These are phyloP conservation scores for Dynastes tityus DNA, from an alignment of 2,888 invertebrate genomes.

Conservation along the genomic window DNA sequence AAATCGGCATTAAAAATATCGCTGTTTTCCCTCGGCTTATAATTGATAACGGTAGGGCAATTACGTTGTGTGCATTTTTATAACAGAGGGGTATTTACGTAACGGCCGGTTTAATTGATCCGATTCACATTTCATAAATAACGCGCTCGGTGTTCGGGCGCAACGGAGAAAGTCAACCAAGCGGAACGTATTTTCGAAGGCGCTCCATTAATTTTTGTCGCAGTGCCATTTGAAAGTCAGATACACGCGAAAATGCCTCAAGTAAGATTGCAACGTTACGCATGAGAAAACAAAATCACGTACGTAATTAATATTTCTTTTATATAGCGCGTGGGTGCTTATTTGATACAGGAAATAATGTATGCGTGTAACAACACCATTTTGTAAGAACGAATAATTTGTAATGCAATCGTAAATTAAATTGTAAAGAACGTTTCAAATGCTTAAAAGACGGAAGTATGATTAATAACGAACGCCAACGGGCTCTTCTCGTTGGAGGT, in stretches of 20 bases:
- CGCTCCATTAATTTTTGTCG: slow-evolving; percentile 1
- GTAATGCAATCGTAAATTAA: too few species aligned
- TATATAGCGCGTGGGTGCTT: too few species aligned
- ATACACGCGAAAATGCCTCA: not conserved
- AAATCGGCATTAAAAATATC: slow-evolving; percentile 27
- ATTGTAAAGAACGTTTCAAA: too few species aligned
- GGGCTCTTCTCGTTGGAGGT: too few species aligned
- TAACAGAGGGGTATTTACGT: slow-evolving; percentile 17
- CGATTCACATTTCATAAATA: slow-evolving; percentile 40
- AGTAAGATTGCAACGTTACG: not conserved
- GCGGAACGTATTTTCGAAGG: slow-evolving; percentile 9
- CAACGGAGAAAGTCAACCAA: slow-evolving; percentile 30
- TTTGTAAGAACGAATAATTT: too few species aligned
- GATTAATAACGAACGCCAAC: too few species aligned
- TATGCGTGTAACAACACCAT: too few species aligned
- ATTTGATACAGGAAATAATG: too few species aligned
- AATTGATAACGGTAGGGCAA: slow-evolving; percentile 12
- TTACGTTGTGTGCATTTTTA: slow-evolving; percentile 27
- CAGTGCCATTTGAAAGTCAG: not conserved
- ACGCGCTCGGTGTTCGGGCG: slow-evolving; percentile 17
- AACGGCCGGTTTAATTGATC: slow-evolving; percentile 43
- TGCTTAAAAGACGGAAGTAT: too few species aligned
- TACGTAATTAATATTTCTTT: too few species aligned
- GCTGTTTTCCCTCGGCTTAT: not conserved
- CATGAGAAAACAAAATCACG: not conserved